Evolutionary conservation across 2,797 vertebrate species (phyloP), one percentile per base, ranked within the genome.

Genomic region (Melanotaenia maccullochi): DNA sequence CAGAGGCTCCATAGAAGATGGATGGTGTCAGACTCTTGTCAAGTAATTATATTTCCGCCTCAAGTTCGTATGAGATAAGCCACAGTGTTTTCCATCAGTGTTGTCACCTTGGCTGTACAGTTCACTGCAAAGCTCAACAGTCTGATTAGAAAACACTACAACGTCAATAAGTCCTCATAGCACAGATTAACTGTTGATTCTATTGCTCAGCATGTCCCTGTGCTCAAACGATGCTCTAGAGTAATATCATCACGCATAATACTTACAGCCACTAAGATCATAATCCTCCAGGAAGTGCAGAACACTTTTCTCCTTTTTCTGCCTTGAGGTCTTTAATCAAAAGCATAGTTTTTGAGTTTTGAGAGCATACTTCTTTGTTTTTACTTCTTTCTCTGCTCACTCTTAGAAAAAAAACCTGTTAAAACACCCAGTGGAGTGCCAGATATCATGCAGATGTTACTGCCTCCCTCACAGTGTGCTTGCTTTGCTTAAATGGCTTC

Each of bases 41-140:
- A 47, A 54, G 35, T 75, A 16, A 52, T 73, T 75, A 49, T 5
- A 65, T 60, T 25, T 63, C n/a, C 8, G 38, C 9, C 2, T 44
- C 4, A 55, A 24, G 4, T 61, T 75, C 30, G 44, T 69, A 4
- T 35, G 16, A 12, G 28, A 59, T 0, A 9, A 11, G 73, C 42
- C 20, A 51, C 14, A 42, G 14, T 72, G 75, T 57, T 76, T 58
- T 20, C 42, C 8, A 28, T 63, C 35, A 18, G 1, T 59, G 33
- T 71, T 51, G 81, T 65, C 40, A 51, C 22, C 25, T 44, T 25
- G 13, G 14, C 28, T 2, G 0, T 38, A 14, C 8, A 59, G 54
- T 68, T 70, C 24, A 68, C 9, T 52, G 33, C 71, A 59, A 42
- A 74, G 22, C 58, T 9, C 56, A 70, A 22, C 38, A 64, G 47